These are phyloP conservation scores for Oncorhynchus kisutch DNA, from an alignment of 2,113 vertebrate genomes.

Conservation along the genomic window DNA sequence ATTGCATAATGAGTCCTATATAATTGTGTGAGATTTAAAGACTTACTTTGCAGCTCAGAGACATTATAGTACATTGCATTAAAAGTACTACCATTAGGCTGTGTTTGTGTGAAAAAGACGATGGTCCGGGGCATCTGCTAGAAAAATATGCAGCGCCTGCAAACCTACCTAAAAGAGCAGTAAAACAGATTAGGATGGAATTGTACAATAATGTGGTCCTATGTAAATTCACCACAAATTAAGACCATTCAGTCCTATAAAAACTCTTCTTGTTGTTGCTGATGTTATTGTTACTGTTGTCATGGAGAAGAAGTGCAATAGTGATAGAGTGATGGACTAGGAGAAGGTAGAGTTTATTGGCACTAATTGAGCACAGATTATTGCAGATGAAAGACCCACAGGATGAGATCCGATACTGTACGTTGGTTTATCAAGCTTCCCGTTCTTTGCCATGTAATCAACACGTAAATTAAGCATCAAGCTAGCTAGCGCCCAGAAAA, in stretches of 20 bases:
- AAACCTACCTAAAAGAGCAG: neutral
- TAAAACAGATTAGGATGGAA: neutral
- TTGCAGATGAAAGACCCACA: constrained; percentile 56
- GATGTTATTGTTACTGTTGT: constrained; percentile 34
- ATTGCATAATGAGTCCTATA: constrained; percentile 68
- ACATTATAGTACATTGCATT: neutral
- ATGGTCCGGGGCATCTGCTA: neutral
- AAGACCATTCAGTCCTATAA: neutral
- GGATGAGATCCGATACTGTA: constrained; percentile 55
- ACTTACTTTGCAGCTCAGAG: constrained; percentile 17
- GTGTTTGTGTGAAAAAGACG: neutral
- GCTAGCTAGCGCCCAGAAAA: constrained; percentile 14
- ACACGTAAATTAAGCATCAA: constrained; percentile 58
- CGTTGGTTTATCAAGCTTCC: constrained; percentile 34
- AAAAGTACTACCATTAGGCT: neutral
- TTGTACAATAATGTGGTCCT: constrained; percentile 29
- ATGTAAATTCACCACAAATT: neutral
- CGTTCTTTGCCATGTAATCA: constrained; percentile 59
- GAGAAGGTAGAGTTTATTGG: constrained; percentile 45
- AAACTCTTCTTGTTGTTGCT: neutral
- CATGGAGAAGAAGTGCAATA: constrained; percentile 31
- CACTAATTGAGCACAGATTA: constrained; percentile 62
- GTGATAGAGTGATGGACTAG: constrained; percentile 22
- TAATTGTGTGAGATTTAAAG: constrained; percentile 68
- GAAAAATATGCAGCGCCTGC: neutral